A percentile compares a stretch with the other conserved stretches of the same genome.
These are phyloP conservation scores for Hippasteria phrygiana DNA, from an alignment of 53 echinoderm and acorn worm species.

Conservation along the genomic window DNA sequence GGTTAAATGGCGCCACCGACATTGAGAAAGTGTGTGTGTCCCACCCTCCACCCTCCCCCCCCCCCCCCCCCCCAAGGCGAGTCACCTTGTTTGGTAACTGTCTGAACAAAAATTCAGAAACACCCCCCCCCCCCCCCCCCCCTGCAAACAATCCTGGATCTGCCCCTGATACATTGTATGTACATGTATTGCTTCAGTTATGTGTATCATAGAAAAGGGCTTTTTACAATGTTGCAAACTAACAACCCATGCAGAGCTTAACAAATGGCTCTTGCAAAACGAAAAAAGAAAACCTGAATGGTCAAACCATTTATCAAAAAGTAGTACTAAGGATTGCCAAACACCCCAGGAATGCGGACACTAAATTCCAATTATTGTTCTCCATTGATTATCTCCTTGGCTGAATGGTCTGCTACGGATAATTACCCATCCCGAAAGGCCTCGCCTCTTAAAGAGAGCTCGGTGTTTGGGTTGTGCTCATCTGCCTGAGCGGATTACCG, in stretches of 20 bases:
- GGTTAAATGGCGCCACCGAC: no score
- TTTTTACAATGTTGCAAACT: not conserved
- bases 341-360: constrained; percentile 34
- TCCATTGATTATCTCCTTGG: not conserved
- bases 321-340: not conserved
- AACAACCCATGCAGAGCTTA: constrained; percentile 13
- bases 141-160: no score
- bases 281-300: not conserved
- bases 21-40: no score
- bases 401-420: constrained; percentile 39
- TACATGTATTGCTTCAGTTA: not conserved
- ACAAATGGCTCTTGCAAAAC: not conserved
- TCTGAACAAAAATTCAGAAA: not conserved
- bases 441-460: not conserved
- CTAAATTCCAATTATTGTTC: not conserved
- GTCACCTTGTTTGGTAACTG: no score
- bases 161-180: no score
- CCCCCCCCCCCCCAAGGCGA: no score
- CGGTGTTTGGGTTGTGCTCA: constrained; percentile 24
- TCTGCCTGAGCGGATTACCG: constrained; percentile 36
- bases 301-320: not conserved
- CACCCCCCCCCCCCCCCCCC: no score
- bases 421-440: constrained; percentile 22
- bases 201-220: not conserved
- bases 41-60: no score